These are phyloP conservation scores for Dasyornis broadbenti DNA, from an alignment of 2,113 vertebrate species.

Conservation along the genomic window DNA sequence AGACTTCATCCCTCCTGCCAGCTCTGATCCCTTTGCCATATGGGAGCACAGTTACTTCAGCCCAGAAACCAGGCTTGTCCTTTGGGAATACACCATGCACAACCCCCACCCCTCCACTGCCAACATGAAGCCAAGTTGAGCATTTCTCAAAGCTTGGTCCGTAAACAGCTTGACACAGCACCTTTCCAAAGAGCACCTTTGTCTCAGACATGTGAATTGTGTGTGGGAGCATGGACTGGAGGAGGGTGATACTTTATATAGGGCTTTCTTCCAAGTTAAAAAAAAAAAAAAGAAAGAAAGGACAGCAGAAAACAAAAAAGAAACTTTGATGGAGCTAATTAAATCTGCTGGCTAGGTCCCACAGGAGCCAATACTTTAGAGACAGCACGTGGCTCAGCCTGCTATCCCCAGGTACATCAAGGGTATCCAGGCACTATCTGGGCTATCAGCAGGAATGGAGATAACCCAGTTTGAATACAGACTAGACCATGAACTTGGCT, in stretches of 20 bases:
- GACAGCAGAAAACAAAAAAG: background rate
- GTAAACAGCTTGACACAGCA: accelerated
- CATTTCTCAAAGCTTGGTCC: background rate
- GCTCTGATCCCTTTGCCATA: background rate
- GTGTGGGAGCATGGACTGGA: background rate
- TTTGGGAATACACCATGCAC: accelerated
- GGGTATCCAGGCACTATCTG: slow-evolving; percentile 23
- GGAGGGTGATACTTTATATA: background rate
- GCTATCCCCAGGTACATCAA: slow-evolving; percentile 21
- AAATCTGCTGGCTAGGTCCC: background rate
- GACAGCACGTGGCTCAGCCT: background rate
- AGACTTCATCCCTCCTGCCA: background rate
- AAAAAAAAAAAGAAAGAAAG: background rate
- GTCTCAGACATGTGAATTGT: background rate
- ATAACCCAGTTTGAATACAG: slow-evolving; percentile 39
- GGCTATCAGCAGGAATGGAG: slow-evolving; percentile 31
- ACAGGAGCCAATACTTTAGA: background rate
- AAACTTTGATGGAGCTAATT: background rate
- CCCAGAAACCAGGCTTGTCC: background rate
- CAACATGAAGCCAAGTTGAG: background rate
- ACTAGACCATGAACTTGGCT: slow-evolving; percentile 43
- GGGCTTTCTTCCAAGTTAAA: background rate
- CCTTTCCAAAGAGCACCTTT: background rate
- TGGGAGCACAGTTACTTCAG: background rate
- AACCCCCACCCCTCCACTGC: background rate